Evolutionary conservation across 2,888 invertebrate genomes (phyloP).

Genomic region (Archips xylosteana): DNA sequence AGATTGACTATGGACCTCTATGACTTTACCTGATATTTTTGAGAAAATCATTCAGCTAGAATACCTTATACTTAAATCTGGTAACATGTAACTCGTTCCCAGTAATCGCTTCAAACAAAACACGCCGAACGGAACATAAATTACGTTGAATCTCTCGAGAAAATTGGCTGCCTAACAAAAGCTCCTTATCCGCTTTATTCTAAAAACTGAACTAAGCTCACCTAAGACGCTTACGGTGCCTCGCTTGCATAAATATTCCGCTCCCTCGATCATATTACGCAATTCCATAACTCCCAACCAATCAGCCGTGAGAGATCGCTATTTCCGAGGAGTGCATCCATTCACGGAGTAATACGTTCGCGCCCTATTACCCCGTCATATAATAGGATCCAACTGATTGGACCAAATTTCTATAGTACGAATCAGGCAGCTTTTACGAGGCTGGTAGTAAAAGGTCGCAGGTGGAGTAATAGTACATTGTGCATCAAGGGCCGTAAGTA

Average conservation of each 20-base stretch:
- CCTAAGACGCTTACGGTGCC: constrained; percentile 26
- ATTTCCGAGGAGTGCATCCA: constrained; percentile 41
- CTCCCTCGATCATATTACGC: constrained; percentile 22
- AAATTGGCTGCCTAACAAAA: constrained; percentile 34
- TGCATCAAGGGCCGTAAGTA: too few relatives aligned
- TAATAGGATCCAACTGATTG: constrained; percentile 27
- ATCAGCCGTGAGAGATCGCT: constrained; percentile 39
- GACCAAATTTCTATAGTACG: constrained; percentile 24
- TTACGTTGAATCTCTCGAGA: constrained; percentile 19
- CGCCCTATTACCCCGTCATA: constrained; percentile 17
- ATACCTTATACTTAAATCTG: background rate
- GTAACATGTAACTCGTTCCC: background rate
- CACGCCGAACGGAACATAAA: constrained; percentile 24
- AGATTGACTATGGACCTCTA: too few relatives aligned
- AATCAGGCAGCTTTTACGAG: constrained; percentile 17
- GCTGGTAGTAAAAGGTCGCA: background rate
- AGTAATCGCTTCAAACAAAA: constrained; percentile 23
- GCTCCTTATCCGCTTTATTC: constrained; percentile 20
- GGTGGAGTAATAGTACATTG: too few relatives aligned
- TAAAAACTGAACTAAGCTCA: constrained; percentile 25
- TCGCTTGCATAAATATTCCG: constrained; percentile 38
- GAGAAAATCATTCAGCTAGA: background rate
- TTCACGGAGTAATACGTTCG: constrained; percentile 29
- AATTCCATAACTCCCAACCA: constrained; percentile 39
- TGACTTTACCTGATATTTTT: too few relatives aligned